Base-by-base conservation (phyloP, 2,113 vertebrate species). In the Anser brachyrhynchus region DNA sequence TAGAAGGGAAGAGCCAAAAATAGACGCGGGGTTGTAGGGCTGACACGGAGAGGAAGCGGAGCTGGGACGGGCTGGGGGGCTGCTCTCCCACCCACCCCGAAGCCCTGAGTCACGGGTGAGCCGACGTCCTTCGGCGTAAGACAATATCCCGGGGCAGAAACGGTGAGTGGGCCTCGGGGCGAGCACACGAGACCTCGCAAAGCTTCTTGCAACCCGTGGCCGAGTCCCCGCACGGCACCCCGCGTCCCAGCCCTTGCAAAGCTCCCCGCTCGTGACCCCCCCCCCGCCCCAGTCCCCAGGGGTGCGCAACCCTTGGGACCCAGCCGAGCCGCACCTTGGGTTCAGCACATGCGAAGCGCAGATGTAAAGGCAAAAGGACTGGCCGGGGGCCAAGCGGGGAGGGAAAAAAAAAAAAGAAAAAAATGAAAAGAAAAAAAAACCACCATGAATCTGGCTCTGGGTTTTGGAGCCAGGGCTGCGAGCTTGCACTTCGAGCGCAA, bases 1-100 rank as follows among this genome's bases (percentile, higher is more conserved):
- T 70, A 92, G 94, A 90, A 86, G 67, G 80, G 44, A 92, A 91
- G n/a, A 67, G 76, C 94, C 89, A 87, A 87, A 92, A 96, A 81
- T 84, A 96, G 28, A 57, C 81, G 69, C 55, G 3, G 72, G 52
- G 52, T 17, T 29, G 62, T 57, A 19, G 64, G 0, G 22, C 14
- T 75, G 91, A 67, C 28, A 9, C 20, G 2, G 83, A 12, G 26
- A 54, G 86, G 93, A 89, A 90, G 35, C 3, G 2, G 79, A 62
- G 54, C 25, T 37, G 39, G 13, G 87, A 55, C 0, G 18, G 73
- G 15, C 7, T 0, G 12, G 46, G n/a, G 51, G 51, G 10, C 3
- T 51, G 35, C 11, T 44, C 52, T 59, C 39, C 57, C 6, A 5
- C 66, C 69, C 86, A 61, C 28, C 49, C 81, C 0, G 0, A 9